Conservation (phyloP, 2,797 vertebrate species). For the Lerista edwardsae region DNA sequence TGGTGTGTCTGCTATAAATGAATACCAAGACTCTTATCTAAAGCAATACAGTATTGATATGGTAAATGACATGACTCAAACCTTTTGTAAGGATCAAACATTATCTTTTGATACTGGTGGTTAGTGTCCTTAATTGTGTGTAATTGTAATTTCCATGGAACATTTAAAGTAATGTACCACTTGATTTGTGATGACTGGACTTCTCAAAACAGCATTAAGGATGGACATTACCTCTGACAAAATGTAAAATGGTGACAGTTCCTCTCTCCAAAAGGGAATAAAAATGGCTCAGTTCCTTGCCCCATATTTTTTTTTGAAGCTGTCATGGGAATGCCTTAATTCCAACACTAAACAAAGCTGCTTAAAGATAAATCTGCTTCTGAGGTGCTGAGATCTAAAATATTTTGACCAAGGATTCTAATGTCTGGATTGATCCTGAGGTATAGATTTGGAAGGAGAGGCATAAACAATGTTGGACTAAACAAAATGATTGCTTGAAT, state of each 20-base stretch:
- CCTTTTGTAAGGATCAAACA: no score
- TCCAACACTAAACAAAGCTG: neutral
- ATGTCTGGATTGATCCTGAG: neutral
- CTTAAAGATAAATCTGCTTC: neutral
- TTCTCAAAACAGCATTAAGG: neutral
- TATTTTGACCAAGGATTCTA: neutral
- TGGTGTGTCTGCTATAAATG: neutral
- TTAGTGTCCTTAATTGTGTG: no score
- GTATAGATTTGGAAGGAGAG: neutral
- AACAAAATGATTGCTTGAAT: neutral
- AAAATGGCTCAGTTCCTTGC: neutral
- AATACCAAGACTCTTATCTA: neutral
- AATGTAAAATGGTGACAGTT: neutral
- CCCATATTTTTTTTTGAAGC: neutral
- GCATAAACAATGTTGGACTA: neutral
- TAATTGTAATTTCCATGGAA: no score
- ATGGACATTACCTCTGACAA: neutral
- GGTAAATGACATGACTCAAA: neutral
- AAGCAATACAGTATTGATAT: neutral
- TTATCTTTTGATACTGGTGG: no score
- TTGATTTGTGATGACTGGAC: neutral
- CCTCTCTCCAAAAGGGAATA: neutral
- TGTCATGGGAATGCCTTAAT: no score
- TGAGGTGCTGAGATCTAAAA: neutral
- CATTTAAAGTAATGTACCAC: no score